A percentile compares a stretch with the other conserved stretches of the same genome.
These are phyloP conservation scores for Myrmecophaga tridactyla DNA, from an alignment of 2,113 vertebrate genomes.

Conservation along the genomic window DNA sequence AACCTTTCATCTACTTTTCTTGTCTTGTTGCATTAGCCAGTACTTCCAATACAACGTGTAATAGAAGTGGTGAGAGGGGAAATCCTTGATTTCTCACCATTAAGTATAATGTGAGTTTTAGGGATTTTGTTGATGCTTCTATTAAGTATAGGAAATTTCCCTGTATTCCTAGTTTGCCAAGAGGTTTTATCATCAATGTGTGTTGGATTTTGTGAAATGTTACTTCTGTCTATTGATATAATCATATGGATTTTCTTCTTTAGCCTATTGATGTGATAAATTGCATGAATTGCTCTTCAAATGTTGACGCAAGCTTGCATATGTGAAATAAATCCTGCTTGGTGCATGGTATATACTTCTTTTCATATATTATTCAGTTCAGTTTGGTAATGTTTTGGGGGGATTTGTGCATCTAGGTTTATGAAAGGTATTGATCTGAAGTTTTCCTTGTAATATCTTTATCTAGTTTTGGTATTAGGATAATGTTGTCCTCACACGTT, in stretches of 20 bases:
- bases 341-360: background rate
- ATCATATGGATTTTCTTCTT: background rate
- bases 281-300: background rate
- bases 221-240: background rate
- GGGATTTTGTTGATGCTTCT: background rate
- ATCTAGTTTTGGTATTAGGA: background rate
- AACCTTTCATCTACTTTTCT: background rate
- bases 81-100: background rate
- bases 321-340: background rate
- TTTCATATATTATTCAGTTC: background rate
- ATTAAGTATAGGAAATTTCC: background rate
- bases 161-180: background rate
- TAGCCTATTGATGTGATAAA: background rate
- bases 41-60: background rate
- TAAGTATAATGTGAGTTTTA: background rate
- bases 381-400: background rate
- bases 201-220: background rate
- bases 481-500: background rate
- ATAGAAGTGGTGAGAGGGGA: background rate
- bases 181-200: background rate
- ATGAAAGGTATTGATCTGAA: background rate
- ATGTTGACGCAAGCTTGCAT: background rate
- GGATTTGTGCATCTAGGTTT: background rate
- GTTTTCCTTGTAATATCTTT: background rate
- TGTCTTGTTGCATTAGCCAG: background rate